phyloP scores from a whole-genome alignment of 2,113 vertebrate genomes.

The Coracopsis vasa region DNA sequence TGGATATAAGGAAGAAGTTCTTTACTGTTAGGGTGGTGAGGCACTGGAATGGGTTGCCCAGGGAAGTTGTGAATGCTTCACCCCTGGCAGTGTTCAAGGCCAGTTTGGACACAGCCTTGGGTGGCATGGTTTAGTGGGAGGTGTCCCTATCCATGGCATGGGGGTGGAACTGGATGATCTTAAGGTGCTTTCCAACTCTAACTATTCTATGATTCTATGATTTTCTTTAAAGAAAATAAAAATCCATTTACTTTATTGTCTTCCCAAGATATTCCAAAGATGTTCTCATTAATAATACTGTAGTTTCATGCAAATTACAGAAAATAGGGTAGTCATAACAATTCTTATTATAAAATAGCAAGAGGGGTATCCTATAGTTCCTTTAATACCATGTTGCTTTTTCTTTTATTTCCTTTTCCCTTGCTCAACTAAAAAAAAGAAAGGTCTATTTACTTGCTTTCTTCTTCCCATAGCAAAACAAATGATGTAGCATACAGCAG shows the following conservation, averaged over 20 bases:
- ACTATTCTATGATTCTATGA: too few species aligned
- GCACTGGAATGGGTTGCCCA: too few species aligned
- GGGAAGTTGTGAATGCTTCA: too few species aligned
- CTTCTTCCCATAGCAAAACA: not conserved
- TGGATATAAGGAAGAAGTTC: too few species aligned
- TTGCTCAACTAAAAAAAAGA: not conserved
- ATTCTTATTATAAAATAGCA: not conserved
- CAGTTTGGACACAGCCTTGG: too few species aligned
- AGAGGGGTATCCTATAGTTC: not conserved
- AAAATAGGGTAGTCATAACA: not conserved
- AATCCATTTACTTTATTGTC: not conserved
- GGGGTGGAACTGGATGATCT: too few species aligned
- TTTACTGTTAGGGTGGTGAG: too few species aligned
- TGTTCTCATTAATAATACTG: not conserved
- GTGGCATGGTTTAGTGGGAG: too few species aligned
- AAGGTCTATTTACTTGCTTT: not conserved
- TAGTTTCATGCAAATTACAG: not conserved
- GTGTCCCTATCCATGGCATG: too few species aligned
- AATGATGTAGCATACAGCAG: not conserved
- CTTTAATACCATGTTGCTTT: rapidly evolving
- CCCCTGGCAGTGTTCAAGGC: too few species aligned
- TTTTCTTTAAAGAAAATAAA: not conserved
- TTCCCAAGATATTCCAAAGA: not conserved
- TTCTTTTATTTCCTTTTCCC: rapidly evolving
- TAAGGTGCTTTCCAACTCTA: too few species aligned